Evolutionary conservation across 2,113 vertebrate species (phyloP).

Genomic region (Xiphorhynchus elegans): DNA sequence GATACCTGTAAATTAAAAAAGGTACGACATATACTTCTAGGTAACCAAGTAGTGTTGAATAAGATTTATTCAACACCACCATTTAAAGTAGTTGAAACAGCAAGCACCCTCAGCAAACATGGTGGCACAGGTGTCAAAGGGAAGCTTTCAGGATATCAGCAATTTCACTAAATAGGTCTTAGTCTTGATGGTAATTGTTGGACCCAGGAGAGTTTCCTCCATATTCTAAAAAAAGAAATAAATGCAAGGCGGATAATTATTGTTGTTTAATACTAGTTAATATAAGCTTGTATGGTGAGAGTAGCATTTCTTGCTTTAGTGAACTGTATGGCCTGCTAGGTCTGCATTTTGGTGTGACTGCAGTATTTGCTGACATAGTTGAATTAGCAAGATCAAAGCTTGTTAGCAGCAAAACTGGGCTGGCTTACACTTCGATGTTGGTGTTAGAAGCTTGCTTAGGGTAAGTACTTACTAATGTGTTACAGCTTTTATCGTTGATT

Average conservation of each 20-base stretch:
- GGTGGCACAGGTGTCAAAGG: not conserved
- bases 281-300: not conserved
- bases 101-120: fast-evolving
- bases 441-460: not conserved
- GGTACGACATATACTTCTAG: fast-evolving
- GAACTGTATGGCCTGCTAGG: not conserved
- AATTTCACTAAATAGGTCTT: not conserved
- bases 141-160: not conserved
- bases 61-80: not conserved
- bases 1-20: not conserved
- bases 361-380: constrained; percentile 37
- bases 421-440: not conserved
- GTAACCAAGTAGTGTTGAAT: not conserved
- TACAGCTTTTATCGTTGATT: not conserved
- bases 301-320: not conserved
- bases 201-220: not conserved
- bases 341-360: constrained; percentile 8
- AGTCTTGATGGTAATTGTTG: not conserved
- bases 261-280: not conserved
- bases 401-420: not conserved
- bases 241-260: not conserved
- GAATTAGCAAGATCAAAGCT: constrained; percentile 36
- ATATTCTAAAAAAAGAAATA: not conserved
- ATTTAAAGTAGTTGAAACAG: not conserved
- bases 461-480: not conserved